Base-by-base conservation (phyloP, 2,797 vertebrate species). In the Urophycis tenuis region DNA sequence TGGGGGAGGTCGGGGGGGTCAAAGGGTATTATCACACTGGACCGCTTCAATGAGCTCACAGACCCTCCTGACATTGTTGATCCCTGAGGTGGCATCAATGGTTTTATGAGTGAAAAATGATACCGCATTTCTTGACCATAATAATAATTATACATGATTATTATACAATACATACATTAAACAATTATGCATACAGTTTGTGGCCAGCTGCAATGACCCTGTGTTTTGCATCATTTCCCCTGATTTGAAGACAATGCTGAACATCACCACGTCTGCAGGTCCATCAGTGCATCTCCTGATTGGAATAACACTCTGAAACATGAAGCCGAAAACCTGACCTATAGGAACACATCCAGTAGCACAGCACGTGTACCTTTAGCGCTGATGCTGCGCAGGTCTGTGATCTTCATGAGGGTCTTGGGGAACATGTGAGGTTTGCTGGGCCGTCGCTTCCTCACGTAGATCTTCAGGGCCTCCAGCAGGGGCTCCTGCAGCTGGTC, bases 331-430 rank as follows among this genome's bases (percentile, higher is more conserved):
- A 7, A 34, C 3, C 33, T 34, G 33, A 7, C 3, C 33, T 39
- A 9, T 12, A 39, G 7, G 6, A 39, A 39, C 3, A 39, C 36
- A 10, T 9, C 7, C 36, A 10, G 14, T 17, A 45, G 41, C 41
- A 17, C 41, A 9, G 41, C 41, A 1, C 49, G 30, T 7, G 31
- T 73, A 98, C 97, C 97, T 96, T 98, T 98, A 80, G 97, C 97
- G 75, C 97, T 99, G 92, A 99, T 99, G 87, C 97, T 98, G 35
- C 97, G 95, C 82, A 99, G 95, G 91, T 99, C 97, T 1, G 97
- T 99, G 94, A 99, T 98, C 93, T 99, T 99, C 97, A 99, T 99
- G 85, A 99, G 93, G 85, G 97, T 98, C 93, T 98, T 99, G 92
- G 97, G 97, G 90, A 99, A 99, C 96, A 99, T 98, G 81, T 98